Evolutionary conservation across 2,888 invertebrate genomes (phyloP), one percentile per base, ranked within the genome.

Genomic region (Cybosia mesomella): DNA sequence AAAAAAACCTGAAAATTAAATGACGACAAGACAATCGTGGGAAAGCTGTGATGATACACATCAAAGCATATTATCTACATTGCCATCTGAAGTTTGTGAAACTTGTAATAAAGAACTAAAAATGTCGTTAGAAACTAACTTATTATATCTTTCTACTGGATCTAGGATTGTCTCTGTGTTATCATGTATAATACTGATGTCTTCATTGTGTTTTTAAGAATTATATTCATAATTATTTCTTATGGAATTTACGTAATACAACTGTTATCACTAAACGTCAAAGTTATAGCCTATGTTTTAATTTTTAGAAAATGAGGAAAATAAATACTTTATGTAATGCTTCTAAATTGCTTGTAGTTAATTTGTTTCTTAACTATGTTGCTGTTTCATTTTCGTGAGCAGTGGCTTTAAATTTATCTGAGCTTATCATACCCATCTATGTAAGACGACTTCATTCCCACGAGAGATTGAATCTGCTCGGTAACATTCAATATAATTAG

Each of bases 401-500:
- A 49, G 15, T 49, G 49, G 9, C 49, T n/a, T n/a, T 49, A 64
- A 75, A 70, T 75, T 58, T n/a, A 71, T 73, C 69, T 67, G 18
- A 11, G 49, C 54, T 74, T 64, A 80, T 79, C 81, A 68, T 49
- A 71, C 70, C 32, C 54, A 78, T 76, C 76, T 74, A 71, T 76
- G 79, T 76, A 69, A 73, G 72, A 75, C 80, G 79, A 79, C 77
- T 83, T 82, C 70, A 82, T 88, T 89, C 86, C 83, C 87, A 87
- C 83, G 85, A 80, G 74, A 78, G 79, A 81, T 80, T 68, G 79
- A 84, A 89, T 87, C 87, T 78, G 39, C 67, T 73, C 74, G 73
- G 83, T 82, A 85, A 75, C 80, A 84, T 82, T 84, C 85, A 83
- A 86, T 88, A 87, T 89, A 91, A 90, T 91, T 89, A 89, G 89